Conservation (phyloP, 2,888 invertebrate genomes). For the Cantharis flavilabris region DNA sequence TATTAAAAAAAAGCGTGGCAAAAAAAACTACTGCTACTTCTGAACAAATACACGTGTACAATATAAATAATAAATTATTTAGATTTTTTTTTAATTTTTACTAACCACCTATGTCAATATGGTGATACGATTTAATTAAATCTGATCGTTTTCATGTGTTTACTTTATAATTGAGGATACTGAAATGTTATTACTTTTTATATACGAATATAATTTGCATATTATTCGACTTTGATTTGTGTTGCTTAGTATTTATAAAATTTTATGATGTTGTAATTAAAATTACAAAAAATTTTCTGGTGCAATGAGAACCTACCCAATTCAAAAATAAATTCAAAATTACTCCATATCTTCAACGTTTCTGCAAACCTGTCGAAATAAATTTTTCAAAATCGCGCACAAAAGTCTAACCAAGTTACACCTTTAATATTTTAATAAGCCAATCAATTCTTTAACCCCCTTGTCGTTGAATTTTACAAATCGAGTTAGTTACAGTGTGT, state of each 20-base stretch:
- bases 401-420: not conserved
- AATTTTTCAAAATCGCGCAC: not conserved
- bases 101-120: slow-evolving; percentile 50
- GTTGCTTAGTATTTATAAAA: no score
- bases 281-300: no score
- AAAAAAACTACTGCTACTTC: slow-evolving; percentile 22
- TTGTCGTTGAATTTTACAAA: not conserved
- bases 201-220: not conserved
- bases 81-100: slow-evolving; percentile 34
- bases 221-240: not conserved
- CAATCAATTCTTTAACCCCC: not conserved
- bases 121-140: slow-evolving; percentile 49
- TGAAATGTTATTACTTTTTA: slow-evolving; percentile 12
- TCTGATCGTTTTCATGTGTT: slow-evolving; percentile 34
- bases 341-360: not conserved
- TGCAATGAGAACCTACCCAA: not conserved
- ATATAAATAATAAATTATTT: slow-evolving; percentile 20
- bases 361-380: not conserved
- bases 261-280: no score
- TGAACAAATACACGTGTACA: slow-evolving; percentile 32
- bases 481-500: not conserved
- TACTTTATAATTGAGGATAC: slow-evolving; percentile 3
- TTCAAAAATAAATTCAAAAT: no score
- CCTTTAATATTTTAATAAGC: not conserved
- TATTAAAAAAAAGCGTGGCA: slow-evolving; percentile 12